Evolutionary conservation across 1,140 invertebrate species (phyloP).

Genomic region (Lepidostoma basale): DNA sequence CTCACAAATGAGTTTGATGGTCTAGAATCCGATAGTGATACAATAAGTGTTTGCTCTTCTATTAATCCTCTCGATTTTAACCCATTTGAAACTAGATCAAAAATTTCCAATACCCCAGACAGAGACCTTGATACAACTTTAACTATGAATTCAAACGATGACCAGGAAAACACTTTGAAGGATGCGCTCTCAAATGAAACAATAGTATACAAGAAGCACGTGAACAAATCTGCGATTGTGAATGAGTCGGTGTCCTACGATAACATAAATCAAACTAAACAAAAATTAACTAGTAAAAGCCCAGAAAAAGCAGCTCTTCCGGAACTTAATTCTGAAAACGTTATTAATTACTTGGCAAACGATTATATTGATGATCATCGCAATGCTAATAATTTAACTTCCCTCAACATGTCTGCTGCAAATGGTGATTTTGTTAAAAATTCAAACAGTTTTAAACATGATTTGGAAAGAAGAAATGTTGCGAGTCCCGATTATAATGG

Average conservation of each 20-base stretch:
- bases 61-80: slow-evolving; percentile 22
- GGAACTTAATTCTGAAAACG: too few species aligned
- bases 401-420: not conserved
- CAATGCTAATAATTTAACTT: slow-evolving; percentile 12
- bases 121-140: slow-evolving; percentile 9
- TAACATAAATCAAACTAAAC: too few species aligned
- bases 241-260: too few species aligned
- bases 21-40: slow-evolving; percentile 18
- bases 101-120: slow-evolving; percentile 29
- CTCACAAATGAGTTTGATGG: slow-evolving; percentile 12
- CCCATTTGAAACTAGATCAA: slow-evolving; percentile 30
- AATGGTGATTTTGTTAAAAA: slow-evolving; percentile 12
- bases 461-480: slow-evolving; percentile 23
- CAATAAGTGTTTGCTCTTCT: slow-evolving; percentile 16
- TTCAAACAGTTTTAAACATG: slow-evolving; percentile 1
- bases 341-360: too few species aligned
- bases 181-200: too few species aligned
- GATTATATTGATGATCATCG: not conserved
- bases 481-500: not conserved
- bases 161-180: too few species aligned
- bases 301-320: too few species aligned
- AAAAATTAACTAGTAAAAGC: too few species aligned
- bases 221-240: too few species aligned
- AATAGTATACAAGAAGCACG: too few species aligned
- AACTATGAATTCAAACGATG: not conserved